phyloP scores from a whole-genome alignment of 2,797 vertebrate species.

The Astyanax mexicanus region DNA sequence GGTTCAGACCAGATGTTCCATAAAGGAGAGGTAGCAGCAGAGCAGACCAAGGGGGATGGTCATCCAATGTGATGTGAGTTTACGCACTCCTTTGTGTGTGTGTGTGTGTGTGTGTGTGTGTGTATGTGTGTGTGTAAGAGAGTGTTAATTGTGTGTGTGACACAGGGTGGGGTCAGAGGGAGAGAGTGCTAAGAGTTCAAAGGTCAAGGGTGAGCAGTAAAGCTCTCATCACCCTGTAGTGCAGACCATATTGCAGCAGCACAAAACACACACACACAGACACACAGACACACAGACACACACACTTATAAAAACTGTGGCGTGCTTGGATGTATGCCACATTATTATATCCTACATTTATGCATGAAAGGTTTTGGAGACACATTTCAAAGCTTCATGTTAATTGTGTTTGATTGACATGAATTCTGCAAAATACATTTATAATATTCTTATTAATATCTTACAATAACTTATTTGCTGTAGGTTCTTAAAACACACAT shows the following conservation, averaged over 20 bases:
- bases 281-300: no score
- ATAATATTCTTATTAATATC: no score
- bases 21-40: neutral
- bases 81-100: neutral
- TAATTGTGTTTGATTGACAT: no score
- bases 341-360: neutral
- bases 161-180: conserved; percentile 12
- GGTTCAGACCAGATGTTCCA: neutral
- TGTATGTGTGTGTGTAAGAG: neutral
- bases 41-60: neutral
- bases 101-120: conserved; percentile 3
- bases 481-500: no score
- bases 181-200: conserved; percentile 39
- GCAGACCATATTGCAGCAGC: neutral
- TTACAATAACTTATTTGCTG: no score
- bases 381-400: no score
- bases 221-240: conserved; percentile 35
- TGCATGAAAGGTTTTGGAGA: no score
- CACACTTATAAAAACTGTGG: no score
- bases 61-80: neutral
- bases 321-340: neutral
- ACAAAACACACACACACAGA: conserved; percentile 23
- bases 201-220: conserved; percentile 42
- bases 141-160: neutral
- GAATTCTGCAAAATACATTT: no score